These are phyloP conservation scores for Phenganax subtilis DNA, from an alignment of 92 coral and sea anemone genomes.

Conservation along the genomic window DNA sequence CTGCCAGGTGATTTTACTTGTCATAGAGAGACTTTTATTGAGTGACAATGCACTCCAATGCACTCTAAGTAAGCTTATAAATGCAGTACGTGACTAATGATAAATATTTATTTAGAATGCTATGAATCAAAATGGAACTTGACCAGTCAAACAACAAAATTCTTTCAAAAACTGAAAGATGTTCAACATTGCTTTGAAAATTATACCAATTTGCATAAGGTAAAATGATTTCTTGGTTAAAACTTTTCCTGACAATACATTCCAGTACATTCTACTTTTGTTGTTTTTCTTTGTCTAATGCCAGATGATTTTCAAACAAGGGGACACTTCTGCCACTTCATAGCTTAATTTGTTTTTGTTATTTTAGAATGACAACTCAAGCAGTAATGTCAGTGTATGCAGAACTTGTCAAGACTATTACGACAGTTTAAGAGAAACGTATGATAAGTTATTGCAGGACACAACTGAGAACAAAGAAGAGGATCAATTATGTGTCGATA, in stretches of 20 bases:
- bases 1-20: too few relatives aligned
- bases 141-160: background rate
- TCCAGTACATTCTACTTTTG: background rate
- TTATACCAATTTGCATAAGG: conserved; percentile 2
- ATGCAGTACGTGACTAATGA: background rate
- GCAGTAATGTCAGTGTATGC: background rate
- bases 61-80: too few relatives aligned
- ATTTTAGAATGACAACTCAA: background rate
- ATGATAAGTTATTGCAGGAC: background rate
- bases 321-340: background rate
- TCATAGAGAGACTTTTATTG: too few relatives aligned
- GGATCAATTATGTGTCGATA: conserved; percentile 26
- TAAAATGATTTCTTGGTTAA: background rate
- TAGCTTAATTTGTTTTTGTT: background rate
- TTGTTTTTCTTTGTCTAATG: background rate
- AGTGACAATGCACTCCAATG: too few relatives aligned
- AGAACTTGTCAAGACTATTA: background rate
- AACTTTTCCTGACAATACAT: background rate
- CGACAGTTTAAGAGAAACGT: background rate
- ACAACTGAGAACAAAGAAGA: conserved; percentile 7
- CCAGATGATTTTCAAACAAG: too few relatives aligned
- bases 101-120: conserved; percentile 9
- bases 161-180: background rate
- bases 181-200: conserved; percentile 17
- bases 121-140: conserved; percentile 5